A percentile compares a stretch with the other conserved stretches of the same genome.
Evolutionary conservation across 2,888 invertebrate species (phyloP).

Genomic region (Salpingus planirostris): DNA sequence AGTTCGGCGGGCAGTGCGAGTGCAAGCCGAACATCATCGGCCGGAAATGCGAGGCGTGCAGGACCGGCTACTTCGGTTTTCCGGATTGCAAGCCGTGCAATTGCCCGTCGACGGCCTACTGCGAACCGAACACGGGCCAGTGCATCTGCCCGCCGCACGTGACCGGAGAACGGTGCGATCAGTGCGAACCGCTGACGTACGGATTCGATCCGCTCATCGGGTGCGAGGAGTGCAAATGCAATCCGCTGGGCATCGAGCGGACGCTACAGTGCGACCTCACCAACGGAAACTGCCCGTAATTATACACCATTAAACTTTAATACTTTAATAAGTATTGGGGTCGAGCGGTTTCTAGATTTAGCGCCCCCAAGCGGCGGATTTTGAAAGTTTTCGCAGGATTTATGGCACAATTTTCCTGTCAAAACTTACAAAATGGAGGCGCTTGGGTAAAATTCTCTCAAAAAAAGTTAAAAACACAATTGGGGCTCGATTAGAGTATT

Average conservation of each 20-base stretch:
- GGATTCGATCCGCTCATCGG: conserved; percentile 91
- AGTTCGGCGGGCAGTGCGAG: conserved; percentile 93
- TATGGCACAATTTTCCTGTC: too few relatives aligned
- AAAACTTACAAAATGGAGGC: too few relatives aligned
- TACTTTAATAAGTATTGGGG: too few relatives aligned
- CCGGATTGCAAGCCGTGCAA: conserved; percentile 87
- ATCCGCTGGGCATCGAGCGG: conserved; percentile 68
- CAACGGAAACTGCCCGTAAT: conserved; percentile 78
- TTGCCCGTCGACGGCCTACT: conserved; percentile 75
- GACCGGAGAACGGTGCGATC: conserved; percentile 80
- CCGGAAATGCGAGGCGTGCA: conserved; percentile 68
- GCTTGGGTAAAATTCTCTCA: too few relatives aligned
- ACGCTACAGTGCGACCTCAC: conserved; percentile 80
- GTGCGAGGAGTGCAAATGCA: conserved; percentile 90
- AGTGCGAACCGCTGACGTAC: conserved; percentile 80
- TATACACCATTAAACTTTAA: too few relatives aligned
- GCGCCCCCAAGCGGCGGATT: too few relatives aligned
- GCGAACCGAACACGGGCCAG: conserved; percentile 60
- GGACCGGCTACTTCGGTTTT: conserved; percentile 90
- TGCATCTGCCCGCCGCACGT: conserved; percentile 92
- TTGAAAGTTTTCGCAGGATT: too few relatives aligned
- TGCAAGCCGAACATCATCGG: conserved; percentile 93
- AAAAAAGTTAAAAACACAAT: too few relatives aligned
- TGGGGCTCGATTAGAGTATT: too few relatives aligned
- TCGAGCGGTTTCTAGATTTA: too few relatives aligned